Conservation (phyloP, 2,113 vertebrate species). For the Triplophysa dalaica region DNA sequence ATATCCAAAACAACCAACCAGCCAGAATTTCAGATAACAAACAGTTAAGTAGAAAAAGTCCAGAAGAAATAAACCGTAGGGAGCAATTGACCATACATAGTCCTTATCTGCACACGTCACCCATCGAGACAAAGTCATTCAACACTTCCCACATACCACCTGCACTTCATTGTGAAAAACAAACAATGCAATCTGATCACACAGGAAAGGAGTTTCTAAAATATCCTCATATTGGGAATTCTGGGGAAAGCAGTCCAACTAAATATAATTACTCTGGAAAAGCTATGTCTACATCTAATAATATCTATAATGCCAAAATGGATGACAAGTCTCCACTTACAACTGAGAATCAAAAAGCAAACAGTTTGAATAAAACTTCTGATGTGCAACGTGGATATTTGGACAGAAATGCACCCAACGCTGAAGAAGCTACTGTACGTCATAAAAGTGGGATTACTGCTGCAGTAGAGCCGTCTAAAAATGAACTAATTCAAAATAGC, state of each 20-base stretch:
- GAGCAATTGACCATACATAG: background rate
- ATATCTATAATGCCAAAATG: slow-evolving; percentile 11
- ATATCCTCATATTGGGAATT: background rate
- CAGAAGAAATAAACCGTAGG: background rate
- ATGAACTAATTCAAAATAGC: slow-evolving; percentile 6
- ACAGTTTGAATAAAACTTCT: background rate
- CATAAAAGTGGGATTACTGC: slow-evolving; percentile 7
- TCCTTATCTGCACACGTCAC: background rate
- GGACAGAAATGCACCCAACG: background rate
- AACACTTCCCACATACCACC: background rate
- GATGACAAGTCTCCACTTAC: background rate
- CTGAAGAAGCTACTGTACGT: background rate
- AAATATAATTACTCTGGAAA: slow-evolving; percentile 8
- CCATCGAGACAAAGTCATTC: background rate
- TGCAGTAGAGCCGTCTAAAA: slow-evolving; percentile 16
- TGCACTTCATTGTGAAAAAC: slow-evolving; percentile 15
- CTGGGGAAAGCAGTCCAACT: background rate
- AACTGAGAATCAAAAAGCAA: background rate
- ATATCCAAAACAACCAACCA: slow-evolving; percentile 16
- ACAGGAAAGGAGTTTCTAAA: slow-evolving; percentile 12
- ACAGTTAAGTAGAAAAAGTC: background rate
- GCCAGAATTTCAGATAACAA: background rate
- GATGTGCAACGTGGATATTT: background rate
- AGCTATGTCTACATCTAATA: background rate
- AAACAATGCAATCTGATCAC: background rate